Conservation (phyloP, 2,888 invertebrate genomes). For the Dasypolia templi region DNA sequence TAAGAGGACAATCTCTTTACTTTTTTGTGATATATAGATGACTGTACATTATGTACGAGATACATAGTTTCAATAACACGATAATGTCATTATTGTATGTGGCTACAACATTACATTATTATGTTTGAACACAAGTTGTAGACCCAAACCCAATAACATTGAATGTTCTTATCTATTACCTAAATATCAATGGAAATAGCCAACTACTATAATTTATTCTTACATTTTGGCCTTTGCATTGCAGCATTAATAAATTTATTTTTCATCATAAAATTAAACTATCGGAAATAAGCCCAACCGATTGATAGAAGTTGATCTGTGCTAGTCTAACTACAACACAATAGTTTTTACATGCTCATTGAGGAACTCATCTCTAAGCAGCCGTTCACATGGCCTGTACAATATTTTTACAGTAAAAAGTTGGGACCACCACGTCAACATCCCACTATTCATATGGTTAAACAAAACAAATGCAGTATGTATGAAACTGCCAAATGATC, state of each 20-base stretch:
- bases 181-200: neutral
- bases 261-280: neutral
- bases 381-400: neutral
- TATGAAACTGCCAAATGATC: neutral
- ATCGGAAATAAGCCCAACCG: neutral
- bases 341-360: neutral
- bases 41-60: neutral
- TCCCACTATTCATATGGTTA: neutral
- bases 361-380: neutral
- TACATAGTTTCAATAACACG: neutral
- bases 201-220: neutral
- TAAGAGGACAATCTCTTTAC: neutral
- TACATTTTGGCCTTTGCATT: neutral
- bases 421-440: neutral
- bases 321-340: neutral
- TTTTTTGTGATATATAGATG: neutral
- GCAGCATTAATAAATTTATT: neutral
- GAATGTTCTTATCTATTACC: neutral
- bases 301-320: neutral
- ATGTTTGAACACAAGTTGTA: neutral
- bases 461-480: neutral
- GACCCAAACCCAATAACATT: neutral
- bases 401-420: neutral
- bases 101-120: neutral
- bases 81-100: neutral